Base-by-base conservation (phyloP, 2,888 invertebrate species). In the Chouioia cunea region DNA sequence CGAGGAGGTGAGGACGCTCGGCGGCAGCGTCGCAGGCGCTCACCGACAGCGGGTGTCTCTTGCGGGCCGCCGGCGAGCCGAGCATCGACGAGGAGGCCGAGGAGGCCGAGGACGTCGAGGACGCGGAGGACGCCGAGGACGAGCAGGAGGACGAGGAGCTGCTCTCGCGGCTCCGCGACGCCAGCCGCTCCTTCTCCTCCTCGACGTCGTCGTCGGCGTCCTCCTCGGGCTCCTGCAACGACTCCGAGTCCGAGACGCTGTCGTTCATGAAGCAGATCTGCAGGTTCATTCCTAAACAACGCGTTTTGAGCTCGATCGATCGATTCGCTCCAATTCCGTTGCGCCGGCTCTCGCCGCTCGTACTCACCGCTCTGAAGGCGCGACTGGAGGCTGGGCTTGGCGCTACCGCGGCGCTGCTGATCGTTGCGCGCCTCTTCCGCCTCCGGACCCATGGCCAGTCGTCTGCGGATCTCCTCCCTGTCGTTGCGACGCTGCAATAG, bases 221-320 rank as follows among this genome's bases (percentile, higher is more conserved):
- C 0, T 65, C 65, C 89, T 76, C 92, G 92, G 10, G 36, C 10
- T 52, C 66, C 18, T 27, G 46, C 43, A 6, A 22, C 78, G 93
- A 93, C 85, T 94, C 94, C 79, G 91, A 92, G 85, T 95, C 94
- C 63, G 93, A 94, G 72, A 93, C 93, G 67, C 93, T 93, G 86
- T 97, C 96, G 86, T 97, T 96, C 94, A 97, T 95, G 87, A 96
- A 97, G 88, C 97, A 97, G 81, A 97, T 96, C 89, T 96, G 96
- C 63, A 97, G 91, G 88, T 96, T 96, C 93, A 93, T 96, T 78
- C 95, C 93, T 93, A 86, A 27, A 85, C 86, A 50, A 68, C 53
- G 65, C 22, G n/a, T n/a, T n/a, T n/a, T n/a, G n/a, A n/a, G n/a
- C n/a, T n/a, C n/a, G n/a, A 20, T 12, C 6, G 15, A 15, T 52